Evolutionary conservation across 2,113 vertebrate genomes (phyloP).

Genomic region (Tetrao urogallus): DNA sequence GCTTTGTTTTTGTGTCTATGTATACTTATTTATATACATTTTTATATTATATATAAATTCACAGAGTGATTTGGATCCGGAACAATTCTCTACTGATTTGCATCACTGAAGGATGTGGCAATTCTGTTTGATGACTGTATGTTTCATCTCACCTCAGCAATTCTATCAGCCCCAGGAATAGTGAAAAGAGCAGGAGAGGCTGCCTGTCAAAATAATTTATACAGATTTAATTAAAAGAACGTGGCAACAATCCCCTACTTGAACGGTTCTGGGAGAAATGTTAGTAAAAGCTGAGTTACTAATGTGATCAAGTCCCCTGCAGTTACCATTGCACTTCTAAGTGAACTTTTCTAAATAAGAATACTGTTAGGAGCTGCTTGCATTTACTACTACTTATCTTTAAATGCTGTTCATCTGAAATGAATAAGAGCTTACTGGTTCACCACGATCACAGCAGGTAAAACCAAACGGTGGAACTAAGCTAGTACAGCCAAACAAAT

Average conservation of each 20-base stretch:
- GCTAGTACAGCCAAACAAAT: background rate
- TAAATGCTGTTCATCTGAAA: background rate
- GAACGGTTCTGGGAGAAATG: background rate
- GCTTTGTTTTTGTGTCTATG: background rate
- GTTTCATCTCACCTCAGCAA: slow-evolving; percentile 55
- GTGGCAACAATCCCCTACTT: slow-evolving; percentile 24
- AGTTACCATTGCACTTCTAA: background rate
- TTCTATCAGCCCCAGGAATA: slow-evolving; percentile 6
- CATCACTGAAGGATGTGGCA: background rate
- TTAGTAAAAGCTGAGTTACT: background rate
- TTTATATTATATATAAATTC: background rate
- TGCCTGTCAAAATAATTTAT: slow-evolving; percentile 43
- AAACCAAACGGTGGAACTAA: background rate
- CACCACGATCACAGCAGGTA: background rate
- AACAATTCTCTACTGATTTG: background rate
- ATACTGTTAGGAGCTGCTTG: background rate
- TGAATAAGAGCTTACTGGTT: background rate
- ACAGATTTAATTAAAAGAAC: slow-evolving; percentile 16
- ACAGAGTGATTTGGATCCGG: background rate
- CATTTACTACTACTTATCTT: background rate
- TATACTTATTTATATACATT: background rate
- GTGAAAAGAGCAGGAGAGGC: slow-evolving; percentile 29
- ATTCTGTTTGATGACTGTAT: background rate
- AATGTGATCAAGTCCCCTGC: background rate
- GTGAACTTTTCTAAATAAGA: background rate